These are phyloP conservation scores for Mallotus villosus DNA, from an alignment of 2,797 vertebrate genomes.

Conservation along the genomic window DNA sequence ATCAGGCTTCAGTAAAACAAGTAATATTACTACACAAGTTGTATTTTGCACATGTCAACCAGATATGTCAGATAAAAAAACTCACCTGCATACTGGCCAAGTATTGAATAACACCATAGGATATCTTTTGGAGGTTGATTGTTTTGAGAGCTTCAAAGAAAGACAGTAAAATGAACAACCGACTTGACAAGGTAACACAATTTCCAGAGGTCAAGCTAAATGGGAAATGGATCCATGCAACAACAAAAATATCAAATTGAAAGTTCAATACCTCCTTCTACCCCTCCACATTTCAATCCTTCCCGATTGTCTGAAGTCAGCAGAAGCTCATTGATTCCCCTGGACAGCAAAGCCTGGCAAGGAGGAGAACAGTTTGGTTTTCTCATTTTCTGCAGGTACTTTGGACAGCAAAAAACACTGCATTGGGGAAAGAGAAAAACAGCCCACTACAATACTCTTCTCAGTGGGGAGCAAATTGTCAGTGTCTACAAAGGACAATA, in stretches of 20 bases:
- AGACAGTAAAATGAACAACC: neutral
- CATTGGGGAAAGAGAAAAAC: neutral
- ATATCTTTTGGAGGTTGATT: conserved; percentile 84
- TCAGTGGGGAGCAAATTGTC: too few relatives aligned
- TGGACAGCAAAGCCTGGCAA: conserved; percentile 77
- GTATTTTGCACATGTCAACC: too few relatives aligned
- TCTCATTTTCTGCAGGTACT: neutral
- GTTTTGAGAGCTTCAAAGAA: conserved; percentile 80
- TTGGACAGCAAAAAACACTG: neutral
- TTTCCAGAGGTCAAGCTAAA: neutral
- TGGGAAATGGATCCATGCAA: neutral
- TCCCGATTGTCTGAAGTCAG: conserved; percentile 86
- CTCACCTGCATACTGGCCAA: conserved; percentile 82
- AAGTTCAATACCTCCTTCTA: conserved; percentile 81
- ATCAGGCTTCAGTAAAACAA: conserved; percentile 67
- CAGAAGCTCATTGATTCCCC: conserved; percentile 84
- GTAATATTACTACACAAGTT: neutral
- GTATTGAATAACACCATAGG: conserved; percentile 68
- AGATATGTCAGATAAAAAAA: neutral
- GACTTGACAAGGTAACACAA: neutral
- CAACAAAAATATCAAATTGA: neutral
- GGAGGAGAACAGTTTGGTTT: neutral
- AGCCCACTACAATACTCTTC: neutral
- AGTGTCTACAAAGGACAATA: too few relatives aligned
- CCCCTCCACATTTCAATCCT: conserved; percentile 71